Evolutionary conservation across 2,888 invertebrate species (phyloP), one percentile per base, ranked within the genome.

Genomic region (Miltochrista miniata): DNA sequence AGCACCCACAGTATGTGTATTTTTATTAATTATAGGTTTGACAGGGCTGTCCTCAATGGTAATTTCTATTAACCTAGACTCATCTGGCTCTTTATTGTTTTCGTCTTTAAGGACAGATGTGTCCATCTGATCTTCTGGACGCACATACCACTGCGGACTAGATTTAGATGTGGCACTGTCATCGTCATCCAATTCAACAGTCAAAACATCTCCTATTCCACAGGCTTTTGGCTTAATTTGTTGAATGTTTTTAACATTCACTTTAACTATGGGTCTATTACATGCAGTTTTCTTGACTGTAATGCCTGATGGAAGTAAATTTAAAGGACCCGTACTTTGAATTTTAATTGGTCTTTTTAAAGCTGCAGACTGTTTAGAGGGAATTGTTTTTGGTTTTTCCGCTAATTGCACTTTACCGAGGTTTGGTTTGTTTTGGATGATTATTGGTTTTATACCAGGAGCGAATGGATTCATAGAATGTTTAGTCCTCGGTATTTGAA

Each of bases 11-110:
- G 82, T 76, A 64, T 58, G 62, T 30, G 68, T 62, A 48, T 70
- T 69, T 56, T 81, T 81, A 18, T 52, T 61, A n/a, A 59, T 51
- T 9, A 58, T 31, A 48, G 81, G 77, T 66, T 90, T 90, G 4
- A 86, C 64, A 12, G 90, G 90, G 61, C 87, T 91, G 57, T 90
- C 89, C 60, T 92, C 91, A 64, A 92, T 90, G 30, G 81, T 85
- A 15, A 91, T 90, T 79, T 90, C 90, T 47, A 89, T 76, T 56
- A 75, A 76, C 4, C 75, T 74, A 2, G 54, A 46, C 24, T 51
- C 36, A 24, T 79, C 76, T 42, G 89, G 89, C 58, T 90, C 89
- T 59, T 70, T 76, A 65, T 89, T 89, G 61, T 90, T 90, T 54
- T 77, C 60, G 48, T 77, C 60, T 56, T 87, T 79, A 38, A 75